Percentiles rank a stretch among this genome's conserved stretches.
These are phyloP conservation scores for Eupithecia subumbrata DNA, from an alignment of 2,888 invertebrate genomes.

Conservation along the genomic window DNA sequence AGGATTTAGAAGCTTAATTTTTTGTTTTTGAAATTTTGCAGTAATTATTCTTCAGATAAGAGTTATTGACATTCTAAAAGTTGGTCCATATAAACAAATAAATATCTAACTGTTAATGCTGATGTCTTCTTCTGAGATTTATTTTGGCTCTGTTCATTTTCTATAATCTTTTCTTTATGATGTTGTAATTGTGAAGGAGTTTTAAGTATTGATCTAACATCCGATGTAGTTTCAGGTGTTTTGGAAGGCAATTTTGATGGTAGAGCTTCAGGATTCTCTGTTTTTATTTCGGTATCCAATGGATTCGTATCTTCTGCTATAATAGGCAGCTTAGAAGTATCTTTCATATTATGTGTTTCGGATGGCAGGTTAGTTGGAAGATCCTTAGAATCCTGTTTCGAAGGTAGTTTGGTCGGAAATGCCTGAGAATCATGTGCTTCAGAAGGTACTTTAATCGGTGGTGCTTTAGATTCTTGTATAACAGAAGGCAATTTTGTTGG, in stretches of 20 bases:
- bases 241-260: neutral
- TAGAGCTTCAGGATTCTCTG: neutral
- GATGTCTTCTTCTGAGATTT: conserved; percentile 26
- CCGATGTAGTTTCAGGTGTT: conserved; percentile 1
- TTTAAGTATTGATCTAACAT: neutral
- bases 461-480: neutral
- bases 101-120: conserved; percentile 28
- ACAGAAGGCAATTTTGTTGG: neutral
- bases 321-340: neutral
- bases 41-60: too few relatives aligned
- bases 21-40: too few relatives aligned
- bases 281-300: neutral
- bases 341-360: neutral
- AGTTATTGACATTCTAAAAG: neutral
- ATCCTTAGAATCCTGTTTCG: neutral
- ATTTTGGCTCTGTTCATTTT: conserved; percentile 4
- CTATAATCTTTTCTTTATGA: neutral
- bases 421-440: neutral
- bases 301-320: neutral
- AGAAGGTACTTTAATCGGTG: neutral
- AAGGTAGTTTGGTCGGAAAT: neutral
- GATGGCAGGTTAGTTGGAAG: neutral
- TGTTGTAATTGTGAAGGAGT: conserved; percentile 3
- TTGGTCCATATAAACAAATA: neutral
- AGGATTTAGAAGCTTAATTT: too few relatives aligned